Percentiles rank a stretch among this genome's conserved stretches.
Conservation (phyloP, 2,797 vertebrate species). For the Melanotaenia maccullochi region DNA sequence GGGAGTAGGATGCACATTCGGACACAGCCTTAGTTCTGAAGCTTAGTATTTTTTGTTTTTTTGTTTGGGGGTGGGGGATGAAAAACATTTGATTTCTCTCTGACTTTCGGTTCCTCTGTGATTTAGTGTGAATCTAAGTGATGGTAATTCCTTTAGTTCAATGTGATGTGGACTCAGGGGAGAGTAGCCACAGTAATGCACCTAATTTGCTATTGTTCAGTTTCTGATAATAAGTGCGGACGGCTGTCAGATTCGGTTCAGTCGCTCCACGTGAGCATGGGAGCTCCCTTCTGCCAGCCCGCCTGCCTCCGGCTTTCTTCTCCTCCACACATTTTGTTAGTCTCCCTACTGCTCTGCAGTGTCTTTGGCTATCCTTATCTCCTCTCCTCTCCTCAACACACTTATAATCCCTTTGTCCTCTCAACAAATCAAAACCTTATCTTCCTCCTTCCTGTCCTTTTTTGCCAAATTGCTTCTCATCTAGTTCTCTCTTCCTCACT, state of each 20-base stretch:
- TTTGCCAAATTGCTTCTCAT: slow-evolving; percentile 62
- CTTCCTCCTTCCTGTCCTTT: slow-evolving; percentile 53
- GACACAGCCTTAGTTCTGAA: slow-evolving; percentile 27
- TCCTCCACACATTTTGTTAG: slow-evolving; percentile 43
- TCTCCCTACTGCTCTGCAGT: slow-evolving; percentile 44
- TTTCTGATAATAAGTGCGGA: slow-evolving; percentile 82
- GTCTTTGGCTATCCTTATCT: slow-evolving; percentile 65
- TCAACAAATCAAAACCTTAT: slow-evolving; percentile 76
- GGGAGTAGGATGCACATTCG: no score
- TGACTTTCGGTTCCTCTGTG: slow-evolving; percentile 63
- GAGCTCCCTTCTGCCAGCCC: slow-evolving; percentile 60
- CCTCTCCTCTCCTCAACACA: slow-evolving; percentile 58
- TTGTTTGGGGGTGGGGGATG: not conserved
- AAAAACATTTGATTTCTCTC: slow-evolving; percentile 60
- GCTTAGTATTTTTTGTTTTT: slow-evolving; percentile 15
- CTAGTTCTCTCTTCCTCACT: slow-evolving; percentile 35
- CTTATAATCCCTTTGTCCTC: slow-evolving; percentile 70
- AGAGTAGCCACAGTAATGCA: slow-evolving; percentile 72
- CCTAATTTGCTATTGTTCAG: slow-evolving; percentile 79
- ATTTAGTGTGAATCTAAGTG: slow-evolving; percentile 71
- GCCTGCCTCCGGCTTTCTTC: slow-evolving; percentile 69
- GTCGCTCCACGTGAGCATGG: slow-evolving; percentile 70
- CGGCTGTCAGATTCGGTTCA: slow-evolving; percentile 80
- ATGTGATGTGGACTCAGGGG: slow-evolving; percentile 68
- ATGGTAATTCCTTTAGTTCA: slow-evolving; percentile 74